A percentile compares a stretch with the other conserved stretches of the same genome.
These are phyloP conservation scores for Misgurnus anguillicaudatus DNA, from an alignment of 2,113 vertebrate genomes.

Conservation along the genomic window DNA sequence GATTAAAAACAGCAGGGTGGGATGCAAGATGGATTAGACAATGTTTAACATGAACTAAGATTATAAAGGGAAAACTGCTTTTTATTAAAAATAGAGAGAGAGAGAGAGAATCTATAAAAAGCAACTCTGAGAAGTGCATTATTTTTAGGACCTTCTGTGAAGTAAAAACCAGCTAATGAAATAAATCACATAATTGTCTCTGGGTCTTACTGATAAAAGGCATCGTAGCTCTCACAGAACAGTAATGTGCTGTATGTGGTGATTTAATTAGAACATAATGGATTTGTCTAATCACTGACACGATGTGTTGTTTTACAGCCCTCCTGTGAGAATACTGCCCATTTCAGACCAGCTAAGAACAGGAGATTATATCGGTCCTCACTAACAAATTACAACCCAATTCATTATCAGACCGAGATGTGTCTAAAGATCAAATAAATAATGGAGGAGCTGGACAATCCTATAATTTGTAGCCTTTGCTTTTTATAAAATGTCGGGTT, in stretches of 20 bases:
- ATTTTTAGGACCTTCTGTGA: background rate
- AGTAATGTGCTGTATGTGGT: constrained; percentile 35
- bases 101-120: background rate
- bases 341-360: constrained; percentile 32
- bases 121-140: background rate
- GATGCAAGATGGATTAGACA: background rate
- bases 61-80: background rate
- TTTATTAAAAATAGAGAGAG: background rate
- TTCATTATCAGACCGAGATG: constrained; percentile 37
- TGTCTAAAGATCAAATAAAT: constrained; percentile 67
- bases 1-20: background rate
- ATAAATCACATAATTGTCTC: constrained; percentile 27
- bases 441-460: constrained; percentile 54
- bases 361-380: constrained; percentile 21
- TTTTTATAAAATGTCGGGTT: constrained; percentile 65
- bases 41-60: background rate
- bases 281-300: constrained; percentile 34
- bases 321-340: constrained; percentile 26
- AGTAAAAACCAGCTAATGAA: constrained; percentile 25
- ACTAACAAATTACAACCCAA: constrained; percentile 56
- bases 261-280: constrained; percentile 29
- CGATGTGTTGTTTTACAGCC: constrained; percentile 34
- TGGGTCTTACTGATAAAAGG: constrained; percentile 15
- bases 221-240: constrained; percentile 4
- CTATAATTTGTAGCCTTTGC: constrained; percentile 60